phyloP scores from a whole-genome alignment of 2,113 vertebrate genomes.

The Odocoileus virginianus region DNA sequence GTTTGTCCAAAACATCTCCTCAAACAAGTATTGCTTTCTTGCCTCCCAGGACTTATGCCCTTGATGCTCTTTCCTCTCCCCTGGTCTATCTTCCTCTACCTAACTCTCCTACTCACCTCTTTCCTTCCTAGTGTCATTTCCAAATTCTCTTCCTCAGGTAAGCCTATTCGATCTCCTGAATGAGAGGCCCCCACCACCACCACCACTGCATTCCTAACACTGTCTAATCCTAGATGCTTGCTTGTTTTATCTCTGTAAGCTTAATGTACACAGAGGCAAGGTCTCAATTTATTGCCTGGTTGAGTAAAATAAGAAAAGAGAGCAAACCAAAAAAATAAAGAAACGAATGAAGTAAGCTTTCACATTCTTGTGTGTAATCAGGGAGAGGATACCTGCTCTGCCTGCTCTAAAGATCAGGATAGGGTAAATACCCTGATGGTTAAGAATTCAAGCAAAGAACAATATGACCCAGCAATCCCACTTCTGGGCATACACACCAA shows the following conservation, averaged over 20 bases:
- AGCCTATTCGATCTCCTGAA: not conserved
- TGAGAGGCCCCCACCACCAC: not conserved
- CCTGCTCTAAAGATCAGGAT: not conserved
- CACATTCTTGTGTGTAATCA: not conserved
- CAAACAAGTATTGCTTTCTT: not conserved
- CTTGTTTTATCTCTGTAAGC: not conserved
- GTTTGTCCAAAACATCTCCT: not conserved
- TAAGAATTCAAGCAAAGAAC: not conserved
- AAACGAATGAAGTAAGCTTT: not conserved
- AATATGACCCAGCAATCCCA: too few species aligned
- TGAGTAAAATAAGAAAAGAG: not conserved
- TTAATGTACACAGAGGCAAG: not conserved
- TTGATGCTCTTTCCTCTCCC: accelerated
- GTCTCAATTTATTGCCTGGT: not conserved
- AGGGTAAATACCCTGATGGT: not conserved
- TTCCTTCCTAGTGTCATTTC: not conserved
- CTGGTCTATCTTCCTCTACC: not conserved
- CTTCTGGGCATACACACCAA: too few species aligned
- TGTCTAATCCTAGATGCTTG: not conserved
- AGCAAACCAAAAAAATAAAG: not conserved
- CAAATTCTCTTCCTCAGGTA: not conserved
- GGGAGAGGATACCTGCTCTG: not conserved
- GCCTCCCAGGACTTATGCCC: not conserved
- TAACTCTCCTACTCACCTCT: too few species aligned
- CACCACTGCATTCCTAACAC: not conserved